phyloP scores from a whole-genome alignment of 2,888 invertebrate species.

The Athripsodes cinereus region DNA sequence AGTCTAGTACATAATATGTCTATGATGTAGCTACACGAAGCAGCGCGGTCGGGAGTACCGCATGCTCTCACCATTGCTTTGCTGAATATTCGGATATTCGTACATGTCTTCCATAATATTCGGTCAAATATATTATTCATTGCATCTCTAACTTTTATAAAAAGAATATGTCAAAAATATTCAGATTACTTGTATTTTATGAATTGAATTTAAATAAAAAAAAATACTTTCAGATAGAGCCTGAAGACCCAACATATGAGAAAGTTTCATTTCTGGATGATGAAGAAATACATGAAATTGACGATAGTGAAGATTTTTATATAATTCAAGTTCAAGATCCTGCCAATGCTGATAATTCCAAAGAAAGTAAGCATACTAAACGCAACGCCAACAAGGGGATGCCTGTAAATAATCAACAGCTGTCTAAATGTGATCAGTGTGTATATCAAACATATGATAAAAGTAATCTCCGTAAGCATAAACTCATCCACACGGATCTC shows the following conservation, averaged over 20 bases:
- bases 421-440: constrained; percentile 11
- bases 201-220: background rate
- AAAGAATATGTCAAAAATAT: too few species aligned
- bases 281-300: constrained; percentile 1
- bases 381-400: background rate
- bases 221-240: constrained; percentile 6
- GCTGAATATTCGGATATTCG: too few species aligned
- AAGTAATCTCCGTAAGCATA: constrained; percentile 15
- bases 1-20: too few species aligned
- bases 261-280: background rate
- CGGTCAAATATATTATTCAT: too few species aligned
- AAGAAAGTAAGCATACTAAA: background rate
- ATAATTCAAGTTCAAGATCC: constrained; percentile 10
- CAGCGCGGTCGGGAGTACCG: too few species aligned
- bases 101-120: too few species aligned
- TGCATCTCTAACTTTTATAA: too few species aligned
- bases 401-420: background rate
- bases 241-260: constrained; percentile 1
- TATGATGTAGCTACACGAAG: too few species aligned
- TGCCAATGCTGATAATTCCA: background rate
- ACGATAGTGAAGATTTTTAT: constrained; percentile 16
- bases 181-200: too few species aligned
- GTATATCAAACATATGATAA: constrained; percentile 12
- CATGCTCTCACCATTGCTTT: too few species aligned
- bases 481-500: constrained; percentile 12